Percentiles rank a stretch among this genome's conserved stretches.
Conservation (phyloP, 2,113 vertebrate genomes). For the Maccullochella peelii region DNA sequence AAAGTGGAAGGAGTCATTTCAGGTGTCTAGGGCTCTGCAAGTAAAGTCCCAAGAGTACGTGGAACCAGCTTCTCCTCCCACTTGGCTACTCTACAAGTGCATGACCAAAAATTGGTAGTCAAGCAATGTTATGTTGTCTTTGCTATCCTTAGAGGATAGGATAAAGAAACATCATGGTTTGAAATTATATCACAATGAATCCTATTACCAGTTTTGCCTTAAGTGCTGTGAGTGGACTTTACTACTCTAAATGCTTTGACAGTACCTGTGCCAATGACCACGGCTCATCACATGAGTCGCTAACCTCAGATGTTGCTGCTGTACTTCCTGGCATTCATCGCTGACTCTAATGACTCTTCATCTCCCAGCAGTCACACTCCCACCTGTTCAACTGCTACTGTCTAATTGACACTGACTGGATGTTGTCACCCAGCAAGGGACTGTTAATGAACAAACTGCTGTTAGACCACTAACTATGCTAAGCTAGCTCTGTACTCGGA, state of each 20-base stretch:
- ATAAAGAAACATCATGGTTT: not conserved
- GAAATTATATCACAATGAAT: not conserved
- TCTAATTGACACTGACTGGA: slow-evolving; percentile 77
- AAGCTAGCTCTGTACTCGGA: slow-evolving; percentile 38
- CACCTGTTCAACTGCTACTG: slow-evolving; percentile 64
- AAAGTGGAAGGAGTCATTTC: too few species aligned
- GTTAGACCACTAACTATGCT: slow-evolving; percentile 62
- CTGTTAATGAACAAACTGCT: slow-evolving; percentile 77
- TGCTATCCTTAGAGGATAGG: not conserved
- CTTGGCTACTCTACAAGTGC: not conserved
- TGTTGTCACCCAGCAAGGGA: slow-evolving; percentile 71
- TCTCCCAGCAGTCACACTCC: slow-evolving; percentile 55
- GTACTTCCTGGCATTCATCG: slow-evolving; percentile 40
- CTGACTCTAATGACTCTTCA: slow-evolving; percentile 63
- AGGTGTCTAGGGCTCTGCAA: too few species aligned
- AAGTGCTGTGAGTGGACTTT: not conserved
- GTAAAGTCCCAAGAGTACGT: too few species aligned
- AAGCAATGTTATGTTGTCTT: not conserved
- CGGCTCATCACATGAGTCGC: slow-evolving; percentile 7
- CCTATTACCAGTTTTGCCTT: not conserved
- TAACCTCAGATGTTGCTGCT: slow-evolving; percentile 30
- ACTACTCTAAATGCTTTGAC: not conserved
- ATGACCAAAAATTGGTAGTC: not conserved
- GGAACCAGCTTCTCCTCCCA: not conserved
- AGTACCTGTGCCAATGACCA: not conserved